phyloP scores from a whole-genome alignment of 2,797 vertebrate genomes.

The Lemur catta region DNA sequence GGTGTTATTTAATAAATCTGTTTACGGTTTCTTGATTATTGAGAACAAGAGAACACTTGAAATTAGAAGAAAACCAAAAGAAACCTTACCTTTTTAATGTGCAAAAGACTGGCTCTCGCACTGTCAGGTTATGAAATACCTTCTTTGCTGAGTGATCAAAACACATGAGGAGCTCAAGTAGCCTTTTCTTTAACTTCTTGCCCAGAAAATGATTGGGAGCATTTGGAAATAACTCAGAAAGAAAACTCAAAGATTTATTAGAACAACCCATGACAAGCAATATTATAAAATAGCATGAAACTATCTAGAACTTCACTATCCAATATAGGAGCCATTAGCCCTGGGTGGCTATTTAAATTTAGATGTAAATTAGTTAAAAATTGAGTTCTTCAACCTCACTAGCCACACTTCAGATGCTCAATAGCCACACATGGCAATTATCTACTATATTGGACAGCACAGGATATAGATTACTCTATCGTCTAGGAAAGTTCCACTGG shows the following conservation, averaged over 20 bases:
- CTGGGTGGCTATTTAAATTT: neutral
- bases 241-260: conserved; percentile 3
- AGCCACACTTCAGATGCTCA: neutral
- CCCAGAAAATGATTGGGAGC: neutral
- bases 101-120: neutral
- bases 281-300: neutral
- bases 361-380: neutral
- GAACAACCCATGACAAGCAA: neutral
- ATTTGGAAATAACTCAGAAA: neutral
- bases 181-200: neutral
- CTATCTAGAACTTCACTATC: neutral
- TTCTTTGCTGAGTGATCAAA: neutral
- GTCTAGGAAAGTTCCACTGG: neutral
- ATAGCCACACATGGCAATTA: neutral
- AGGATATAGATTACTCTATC: neutral
- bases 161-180: neutral
- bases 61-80: conserved; percentile 11
- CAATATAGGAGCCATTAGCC: neutral
- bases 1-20: neutral
- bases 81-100: neutral
- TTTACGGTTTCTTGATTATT: neutral
- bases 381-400: neutral
- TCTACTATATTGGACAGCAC: neutral
- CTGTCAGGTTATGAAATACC: neutral
- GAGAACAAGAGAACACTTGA: conserved; percentile 10